Percentiles rank a stretch among this genome's conserved stretches.
Evolutionary conservation across 2,888 invertebrate genomes (phyloP).

Genomic region (Machimus atricapillus): DNA sequence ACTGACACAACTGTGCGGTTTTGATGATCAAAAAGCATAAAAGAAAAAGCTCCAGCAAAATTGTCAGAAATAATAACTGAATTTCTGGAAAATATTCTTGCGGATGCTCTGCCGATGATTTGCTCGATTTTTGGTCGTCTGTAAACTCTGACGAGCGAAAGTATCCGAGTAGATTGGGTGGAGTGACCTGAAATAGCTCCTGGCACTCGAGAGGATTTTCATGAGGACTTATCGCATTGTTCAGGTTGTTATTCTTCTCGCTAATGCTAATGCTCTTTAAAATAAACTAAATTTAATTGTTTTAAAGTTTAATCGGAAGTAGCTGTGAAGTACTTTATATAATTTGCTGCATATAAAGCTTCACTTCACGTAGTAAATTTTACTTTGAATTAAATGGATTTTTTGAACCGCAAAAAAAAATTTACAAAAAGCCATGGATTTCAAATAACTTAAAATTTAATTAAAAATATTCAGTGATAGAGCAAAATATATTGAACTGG

Average conservation of each 20-base stretch:
- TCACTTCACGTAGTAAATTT: no score
- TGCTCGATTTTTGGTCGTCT: not conserved
- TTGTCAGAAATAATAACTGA: not conserved
- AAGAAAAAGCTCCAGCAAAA: not conserved
- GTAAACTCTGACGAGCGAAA: not conserved
- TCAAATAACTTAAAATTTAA: no score
- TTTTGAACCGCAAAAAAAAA: no score
- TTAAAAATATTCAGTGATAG: no score
- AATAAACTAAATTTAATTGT: not conserved
- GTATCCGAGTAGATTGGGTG: not conserved
- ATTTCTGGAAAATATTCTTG: not conserved
- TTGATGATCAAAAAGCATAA: not conserved
- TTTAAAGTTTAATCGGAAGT: not conserved
- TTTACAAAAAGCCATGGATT: no score
- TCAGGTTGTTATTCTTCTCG: not conserved
- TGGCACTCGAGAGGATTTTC: not conserved
- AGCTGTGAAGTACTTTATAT: no score
- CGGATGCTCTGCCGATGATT: not conserved
- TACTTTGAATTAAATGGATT: no score
- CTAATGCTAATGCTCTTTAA: not conserved
- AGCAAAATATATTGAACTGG: no score
- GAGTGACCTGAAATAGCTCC: not conserved
- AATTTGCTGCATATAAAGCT: no score
- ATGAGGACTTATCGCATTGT: not conserved
- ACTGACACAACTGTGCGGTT: not conserved